These are phyloP conservation scores for Dinocampus coccinellae DNA, from an alignment of 2,888 invertebrate species.

Conservation along the genomic window DNA sequence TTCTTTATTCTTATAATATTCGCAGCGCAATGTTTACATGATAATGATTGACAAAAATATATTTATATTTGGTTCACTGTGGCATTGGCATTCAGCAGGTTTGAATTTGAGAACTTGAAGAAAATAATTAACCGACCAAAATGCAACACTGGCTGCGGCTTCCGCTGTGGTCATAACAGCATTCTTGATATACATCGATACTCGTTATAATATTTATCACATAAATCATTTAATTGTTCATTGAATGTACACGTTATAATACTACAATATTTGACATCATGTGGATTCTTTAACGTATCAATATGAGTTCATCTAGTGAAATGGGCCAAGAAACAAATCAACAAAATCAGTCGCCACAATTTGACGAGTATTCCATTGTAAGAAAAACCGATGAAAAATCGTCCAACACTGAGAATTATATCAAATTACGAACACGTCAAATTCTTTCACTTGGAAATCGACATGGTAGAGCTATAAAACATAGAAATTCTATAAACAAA, in stretches of 20 bases:
- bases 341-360: background rate
- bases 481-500: constrained; percentile 43
- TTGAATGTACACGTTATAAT: background rate
- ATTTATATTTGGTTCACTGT: background rate
- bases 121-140: background rate
- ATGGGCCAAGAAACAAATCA: constrained; percentile 11
- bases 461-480: constrained; percentile 74
- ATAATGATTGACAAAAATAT: background rate
- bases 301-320: constrained; percentile 22
- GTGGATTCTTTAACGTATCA: background rate
- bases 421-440: constrained; percentile 34
- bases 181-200: constrained; percentile 9
- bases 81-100: background rate
- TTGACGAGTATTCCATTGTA: background rate
- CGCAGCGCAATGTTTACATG: constrained; percentile 9
- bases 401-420: constrained; percentile 18
- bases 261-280: background rate
- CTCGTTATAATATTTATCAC: background rate
- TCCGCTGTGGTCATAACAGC: constrained; percentile 13
- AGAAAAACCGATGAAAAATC: background rate
- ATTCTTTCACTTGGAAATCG: constrained; percentile 68
- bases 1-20: constrained; percentile 13
- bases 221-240: background rate
- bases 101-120: background rate
- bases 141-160: background rate